Evolutionary conservation across 2,888 invertebrate species (phyloP), one percentile per base, ranked within the genome.

Genomic region (Cephus runcator): DNA sequence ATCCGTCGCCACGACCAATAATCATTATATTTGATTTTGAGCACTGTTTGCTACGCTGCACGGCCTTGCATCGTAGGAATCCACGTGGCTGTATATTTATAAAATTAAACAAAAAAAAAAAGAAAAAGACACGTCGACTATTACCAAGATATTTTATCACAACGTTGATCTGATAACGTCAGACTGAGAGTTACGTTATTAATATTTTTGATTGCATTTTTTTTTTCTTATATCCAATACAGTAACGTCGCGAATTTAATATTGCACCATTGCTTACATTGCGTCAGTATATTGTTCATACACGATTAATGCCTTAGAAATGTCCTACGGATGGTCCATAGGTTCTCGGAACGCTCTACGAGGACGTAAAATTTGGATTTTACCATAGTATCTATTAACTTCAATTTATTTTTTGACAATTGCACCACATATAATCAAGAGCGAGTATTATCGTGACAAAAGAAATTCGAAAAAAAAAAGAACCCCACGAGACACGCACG

Each of bases 61-160:
- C 89, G 89, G 89, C 89, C 88, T 89, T 88, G 88, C 89, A 89
- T 88, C 86, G 84, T 88, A 88, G 88, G 85, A 82, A 82, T 86
- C 87, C 71, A 34, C 71, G 71, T 71, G 31, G 71, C 71, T 71
- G 71, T 71, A 71, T 23, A 71, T 11, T 56, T 56, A 56, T 56
- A 23, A 23, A 76, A 76, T 69, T 69, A 1, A 33, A 6, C 36
- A 15, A 15, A n/a, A 33, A 34, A n/a, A 15, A 3, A 56, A 23
- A 56, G 4, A 9, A 0, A 56, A 9, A 23, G 23, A 56, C 23
- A 23, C 34, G 34, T 34, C 40, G 40, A 40, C 0, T 56, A 56
- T 23, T 56, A 23, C 56, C 23, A 9, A 56, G 2, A 56, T 56
- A 56, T 56, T 56, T 56, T 56, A 2, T 23, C 9, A 56, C 9